Evolutionary conservation across 92 coral and sea anemone species (phyloP), one percentile per base, ranked within the genome.

Genomic region (Siderastrea siderea): DNA sequence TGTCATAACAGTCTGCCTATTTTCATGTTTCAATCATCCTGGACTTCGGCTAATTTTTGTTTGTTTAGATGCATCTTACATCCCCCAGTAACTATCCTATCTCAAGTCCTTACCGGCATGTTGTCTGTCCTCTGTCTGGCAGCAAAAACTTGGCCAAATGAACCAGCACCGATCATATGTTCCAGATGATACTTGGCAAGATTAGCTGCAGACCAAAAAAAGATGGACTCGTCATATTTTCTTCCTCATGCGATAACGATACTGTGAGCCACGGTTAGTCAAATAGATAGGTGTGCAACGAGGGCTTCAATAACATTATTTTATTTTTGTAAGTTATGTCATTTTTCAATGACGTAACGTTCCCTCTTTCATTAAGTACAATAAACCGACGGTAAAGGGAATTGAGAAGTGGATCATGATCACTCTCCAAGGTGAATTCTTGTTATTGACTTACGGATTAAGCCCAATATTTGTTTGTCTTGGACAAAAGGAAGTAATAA

Each of bases 61-160:
- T 59, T 10, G 6, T 10, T 53, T 53, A 10, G 58, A 53, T 6
- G 7, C 10, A 53, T 53, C 10, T 10, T 53, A 26, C 58, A 6
- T 53, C 10, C 6, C 10, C 10, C 6, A 53, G 58, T 53, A 53
- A 6, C 10, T 6, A 6, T 53, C 6, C 26, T n/a, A 63, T 63
- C 26, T 0, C 6, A 7, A 47, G 52, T 14, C 13, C 26, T 46
- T 71, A 71, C 75, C 75, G 75, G 75, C 53, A 48, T 16, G 10
- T 47, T 15, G 51, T 47, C 75, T 10, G 51, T 15, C 55, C 47
- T 71, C 14, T 55, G 55, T 7, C 54, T 47, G 75, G 53, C 75
- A 45, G 75, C 53, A 47, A 71, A 11, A 15, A 71, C 75, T 2
- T 47, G 38, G 14, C 75, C 75, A 71, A 71, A 71, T 71, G 10